Base-by-base conservation (phyloP, 2,797 vertebrate species). In the Natrix natrix region DNA sequence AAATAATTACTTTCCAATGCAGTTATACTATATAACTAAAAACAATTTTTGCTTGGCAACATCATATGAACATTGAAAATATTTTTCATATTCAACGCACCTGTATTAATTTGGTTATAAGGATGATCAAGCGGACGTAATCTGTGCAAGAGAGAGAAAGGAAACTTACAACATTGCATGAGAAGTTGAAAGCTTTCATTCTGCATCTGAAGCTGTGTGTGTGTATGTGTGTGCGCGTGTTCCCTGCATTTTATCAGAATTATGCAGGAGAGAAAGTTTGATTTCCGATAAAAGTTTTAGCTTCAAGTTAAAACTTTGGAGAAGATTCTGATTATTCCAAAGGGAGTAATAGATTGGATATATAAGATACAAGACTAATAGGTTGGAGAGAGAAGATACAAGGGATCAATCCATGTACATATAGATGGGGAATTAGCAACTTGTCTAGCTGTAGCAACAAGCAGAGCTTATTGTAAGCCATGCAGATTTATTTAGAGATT, bases 171-270 rank as follows among this genome's bases (percentile, higher is more conserved):
- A 86, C 86, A 55, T 78, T 90, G 91, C 95, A 69, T 37, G 92
- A 61, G 3, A 94, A 89, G n/a, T 74, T 89, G 63, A 91, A 87
- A 59, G 60, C 55, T 74, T 87, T 60, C 54, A 69, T 90, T 55
- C 60, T 94, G 74, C 93, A 93, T 89, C 92, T 93, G 69, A 89
- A 95, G 86, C 52, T 93, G 0, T 92, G 52, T 57, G 92, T 57
- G 92, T 56, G 56, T 88, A 91, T 14, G 90, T 3, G 90, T 20
- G 17, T 7, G 57, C 4, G 57, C 57, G 11, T 92, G 93, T 92
- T 87, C 93, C 93, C 88, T 90, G 92, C 26, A 66, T 89, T 32
- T 59, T 74, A 48, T 55, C 93, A 74, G 88, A 95, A 96, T 90
- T 14, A 63, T 87, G 13, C 54, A 54, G 69, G 28, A 86, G 89